Percentiles rank a stretch among this genome's conserved stretches.
Conservation (phyloP, 2,113 vertebrate species). For the Gasterosteus aculeatus region DNA sequence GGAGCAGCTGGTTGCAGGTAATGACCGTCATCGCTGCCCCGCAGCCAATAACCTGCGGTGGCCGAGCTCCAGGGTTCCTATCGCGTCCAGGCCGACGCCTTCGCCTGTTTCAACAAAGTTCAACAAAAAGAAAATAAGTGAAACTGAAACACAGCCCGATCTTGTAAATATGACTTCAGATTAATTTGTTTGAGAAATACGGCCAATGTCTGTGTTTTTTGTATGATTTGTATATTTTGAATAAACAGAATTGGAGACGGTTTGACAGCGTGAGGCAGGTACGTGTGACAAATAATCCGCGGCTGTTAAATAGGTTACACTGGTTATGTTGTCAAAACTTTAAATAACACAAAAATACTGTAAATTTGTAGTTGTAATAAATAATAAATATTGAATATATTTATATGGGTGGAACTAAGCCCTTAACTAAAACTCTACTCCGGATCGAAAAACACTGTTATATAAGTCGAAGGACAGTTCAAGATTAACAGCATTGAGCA, state of each 20-base stretch:
- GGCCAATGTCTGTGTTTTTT: background rate
- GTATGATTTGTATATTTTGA: background rate
- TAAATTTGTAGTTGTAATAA: conserved; percentile 32
- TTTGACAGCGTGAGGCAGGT: conserved; percentile 23
- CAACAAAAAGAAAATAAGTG: conserved; percentile 4
- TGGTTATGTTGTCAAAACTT: conserved; percentile 8
- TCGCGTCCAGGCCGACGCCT: conserved; percentile 40
- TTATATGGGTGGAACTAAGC: conserved; percentile 5
- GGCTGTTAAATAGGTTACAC: conserved; percentile 29
- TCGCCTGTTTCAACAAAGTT: conserved; percentile 9
- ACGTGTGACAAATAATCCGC: conserved; percentile 29
- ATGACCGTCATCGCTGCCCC: conserved; percentile 61
- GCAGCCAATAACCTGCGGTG: conserved; percentile 47
- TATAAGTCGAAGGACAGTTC: conserved; percentile 28
- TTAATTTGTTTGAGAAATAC: background rate
- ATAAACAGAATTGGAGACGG: background rate
- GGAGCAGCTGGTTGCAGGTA: conserved; percentile 65
- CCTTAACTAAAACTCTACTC: conserved; percentile 12
- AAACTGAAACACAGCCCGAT: background rate
- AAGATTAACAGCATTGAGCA: conserved; percentile 41
- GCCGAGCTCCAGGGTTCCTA: conserved; percentile 43
- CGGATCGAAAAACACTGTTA: background rate
- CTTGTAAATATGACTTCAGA: background rate
- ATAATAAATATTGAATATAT: conserved; percentile 39
- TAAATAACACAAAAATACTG: conserved; percentile 46